phyloP scores from a whole-genome alignment of 2,888 invertebrate genomes.

The Anarsia innoxiella region DNA sequence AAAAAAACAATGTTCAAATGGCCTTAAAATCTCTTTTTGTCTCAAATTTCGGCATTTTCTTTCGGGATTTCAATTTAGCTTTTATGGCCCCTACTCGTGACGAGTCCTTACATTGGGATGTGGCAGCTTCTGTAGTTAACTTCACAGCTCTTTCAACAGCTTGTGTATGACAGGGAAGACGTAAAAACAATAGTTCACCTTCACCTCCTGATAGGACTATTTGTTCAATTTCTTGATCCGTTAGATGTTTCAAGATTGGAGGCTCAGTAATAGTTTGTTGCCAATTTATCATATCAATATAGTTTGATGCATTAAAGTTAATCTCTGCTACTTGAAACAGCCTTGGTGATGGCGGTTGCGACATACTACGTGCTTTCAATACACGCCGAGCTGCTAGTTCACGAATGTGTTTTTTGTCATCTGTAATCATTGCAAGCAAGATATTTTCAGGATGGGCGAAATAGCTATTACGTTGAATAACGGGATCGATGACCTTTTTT shows the following conservation, averaged over 20 bases:
- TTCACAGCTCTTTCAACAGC: slow-evolving; percentile 1
- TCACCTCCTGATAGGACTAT: slow-evolving; percentile 7
- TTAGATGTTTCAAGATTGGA: neutral
- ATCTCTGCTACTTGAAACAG: neutral
- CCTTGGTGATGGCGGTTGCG: neutral
- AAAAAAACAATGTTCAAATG: slow-evolving; percentile 1
- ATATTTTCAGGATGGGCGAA: slow-evolving; percentile 29
- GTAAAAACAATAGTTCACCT: slow-evolving; percentile 11
- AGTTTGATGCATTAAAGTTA: neutral
- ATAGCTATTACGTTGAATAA: slow-evolving; percentile 19
- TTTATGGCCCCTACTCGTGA: slow-evolving; percentile 1
- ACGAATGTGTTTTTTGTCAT: slow-evolving; percentile 5
- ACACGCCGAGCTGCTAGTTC: neutral
- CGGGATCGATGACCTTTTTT: slow-evolving; percentile 2
- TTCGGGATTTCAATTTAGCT: slow-evolving; percentile 3
- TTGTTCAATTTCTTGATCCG: neutral
- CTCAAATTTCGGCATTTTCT: slow-evolving; percentile 4
- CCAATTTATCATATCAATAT: slow-evolving; percentile 1
- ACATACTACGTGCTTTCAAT: neutral
- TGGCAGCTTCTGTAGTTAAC: slow-evolving; percentile 1
- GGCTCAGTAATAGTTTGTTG: neutral
- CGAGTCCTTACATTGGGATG: slow-evolving; percentile 3
- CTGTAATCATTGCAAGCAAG: slow-evolving; percentile 23
- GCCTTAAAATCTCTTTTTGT: slow-evolving; percentile 5
- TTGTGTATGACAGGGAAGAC: neutral